phyloP scores from a whole-genome alignment of 1,140 invertebrate genomes.

The Brachionus paranguensis region DNA sequence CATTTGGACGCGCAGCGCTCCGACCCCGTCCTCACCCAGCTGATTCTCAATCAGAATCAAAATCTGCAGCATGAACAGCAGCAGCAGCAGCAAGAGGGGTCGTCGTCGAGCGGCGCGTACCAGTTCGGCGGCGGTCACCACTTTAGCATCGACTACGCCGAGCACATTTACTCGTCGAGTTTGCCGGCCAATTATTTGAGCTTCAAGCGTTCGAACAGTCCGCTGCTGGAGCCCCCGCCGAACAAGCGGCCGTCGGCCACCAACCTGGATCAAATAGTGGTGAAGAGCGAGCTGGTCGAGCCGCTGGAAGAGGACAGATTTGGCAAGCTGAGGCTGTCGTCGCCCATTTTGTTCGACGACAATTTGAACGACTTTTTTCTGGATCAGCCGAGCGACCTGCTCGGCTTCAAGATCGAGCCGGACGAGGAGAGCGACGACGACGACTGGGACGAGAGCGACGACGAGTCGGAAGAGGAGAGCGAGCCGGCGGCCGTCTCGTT shows the following conservation, averaged over 20 bases:
- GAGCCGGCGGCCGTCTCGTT: not conserved
- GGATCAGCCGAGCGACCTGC: not conserved
- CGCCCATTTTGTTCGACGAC: not conserved
- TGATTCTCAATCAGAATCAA: not conserved
- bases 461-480: not conserved
- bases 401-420: not conserved
- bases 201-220: not conserved
- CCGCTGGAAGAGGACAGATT: not conserved
- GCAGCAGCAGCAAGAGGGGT: too few relatives aligned
- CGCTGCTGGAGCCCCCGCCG: not conserved
- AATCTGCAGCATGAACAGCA: too few relatives aligned
- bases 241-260: not conserved
- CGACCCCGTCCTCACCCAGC: slow-evolving; percentile 1
- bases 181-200: not conserved
- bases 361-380: slow-evolving; percentile 26
- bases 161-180: slow-evolving; percentile 1
- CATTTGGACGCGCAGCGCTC: not conserved
- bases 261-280: not conserved
- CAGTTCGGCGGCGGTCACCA: not conserved
- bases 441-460: not conserved
- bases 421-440: not conserved
- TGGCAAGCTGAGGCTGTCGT: not conserved
- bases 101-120: too few relatives aligned
- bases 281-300: not conserved
- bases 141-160: not conserved